Evolutionary conservation across 2,888 invertebrate genomes (phyloP).

Genomic region (Hypolimnas misippus): DNA sequence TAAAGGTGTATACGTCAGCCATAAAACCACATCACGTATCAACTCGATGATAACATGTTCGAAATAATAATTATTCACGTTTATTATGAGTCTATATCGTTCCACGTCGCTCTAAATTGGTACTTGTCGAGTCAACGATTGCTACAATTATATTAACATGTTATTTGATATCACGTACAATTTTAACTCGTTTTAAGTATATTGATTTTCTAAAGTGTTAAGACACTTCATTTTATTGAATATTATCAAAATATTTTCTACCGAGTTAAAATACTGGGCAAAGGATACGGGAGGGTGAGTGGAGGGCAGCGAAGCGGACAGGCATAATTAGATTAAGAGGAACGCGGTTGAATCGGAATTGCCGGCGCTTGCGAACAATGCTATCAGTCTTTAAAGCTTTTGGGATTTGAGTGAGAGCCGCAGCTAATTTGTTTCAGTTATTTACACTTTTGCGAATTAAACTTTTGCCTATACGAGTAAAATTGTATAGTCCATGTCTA

Average conservation of each 20-base stretch:
- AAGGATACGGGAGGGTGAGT: conserved; percentile 45
- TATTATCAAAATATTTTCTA: not conserved
- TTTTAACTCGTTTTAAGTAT: conserved; percentile 12
- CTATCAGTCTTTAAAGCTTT: conserved; percentile 57
- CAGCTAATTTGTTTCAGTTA: conserved; percentile 17
- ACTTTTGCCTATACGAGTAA: conserved; percentile 8
- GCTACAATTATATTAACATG: conserved; percentile 8
- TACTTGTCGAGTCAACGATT: conserved; percentile 7
- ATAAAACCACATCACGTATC: conserved; percentile 6
- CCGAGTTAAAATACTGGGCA: conserved; percentile 2
- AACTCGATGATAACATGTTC: not conserved
- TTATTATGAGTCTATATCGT: not conserved
- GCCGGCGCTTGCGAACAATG: conserved; percentile 67
- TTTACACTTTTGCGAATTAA: conserved; percentile 11
- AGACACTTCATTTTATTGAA: conserved; percentile 25
- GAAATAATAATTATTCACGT: conserved; percentile 5
- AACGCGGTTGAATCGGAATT: conserved; percentile 65
- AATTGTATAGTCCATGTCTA: not conserved
- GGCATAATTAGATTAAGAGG: conserved; percentile 78
- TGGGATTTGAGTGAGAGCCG: conserved; percentile 24
- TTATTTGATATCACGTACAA: conserved; percentile 13
- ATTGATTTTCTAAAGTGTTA: conserved; percentile 22
- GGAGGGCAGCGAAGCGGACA: conserved; percentile 72
- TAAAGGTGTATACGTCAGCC: conserved; percentile 1
- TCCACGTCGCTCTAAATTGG: conserved; percentile 5